Base-by-base conservation (phyloP, 2,888 invertebrate species). In the Sphecodes monilicornis region DNA sequence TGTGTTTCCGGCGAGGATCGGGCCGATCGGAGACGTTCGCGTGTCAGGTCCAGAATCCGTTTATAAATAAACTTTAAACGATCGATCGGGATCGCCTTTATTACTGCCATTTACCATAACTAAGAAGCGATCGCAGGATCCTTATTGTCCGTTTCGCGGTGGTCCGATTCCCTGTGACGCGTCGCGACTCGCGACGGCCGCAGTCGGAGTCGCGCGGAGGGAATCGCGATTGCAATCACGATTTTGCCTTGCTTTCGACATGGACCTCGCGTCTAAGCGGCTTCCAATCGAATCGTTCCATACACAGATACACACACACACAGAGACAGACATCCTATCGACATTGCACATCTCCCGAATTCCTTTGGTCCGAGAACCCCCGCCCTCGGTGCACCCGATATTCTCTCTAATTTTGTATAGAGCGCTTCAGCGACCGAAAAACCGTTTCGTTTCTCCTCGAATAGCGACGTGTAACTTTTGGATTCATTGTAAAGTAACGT, bases 401-500 rank as follows among this genome's bases (percentile, higher is more conserved):
- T 73, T 73, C 71, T 54, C 32, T 18, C 46, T 32, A 36, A 82
- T 66, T 78, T 82, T 80, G 76, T 81, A 78, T 71, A 84, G 78
- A 75, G 57, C 66, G 79, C 73, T 79, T 74, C 84, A 73, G 69
- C 84, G 84, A 84, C 6, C 76, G 57, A 26, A 43, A 5, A 29
- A 29, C 22, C 41, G 50, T 26, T 78, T 76, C 72, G 26, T 66
- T 72, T 66, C 26, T 26, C 29, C 73, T 64, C 54, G 39, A 60
- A 43, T 76, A 73, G 73, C 50, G 77, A 82, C 75, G 46, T 78
- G 78, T 86, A 80, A 82, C 68, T 57, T 72, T 80, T 74, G 72
- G 70, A 85, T 75, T 82, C 77, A 88, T 88, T 86, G 87, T 77
- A 85, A 80, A 81, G 80, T 77, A 78, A 82, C 77, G 74, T 57